These are phyloP conservation scores for Passer montanus DNA, from an alignment of 2,113 vertebrate species.

Conservation along the genomic window DNA sequence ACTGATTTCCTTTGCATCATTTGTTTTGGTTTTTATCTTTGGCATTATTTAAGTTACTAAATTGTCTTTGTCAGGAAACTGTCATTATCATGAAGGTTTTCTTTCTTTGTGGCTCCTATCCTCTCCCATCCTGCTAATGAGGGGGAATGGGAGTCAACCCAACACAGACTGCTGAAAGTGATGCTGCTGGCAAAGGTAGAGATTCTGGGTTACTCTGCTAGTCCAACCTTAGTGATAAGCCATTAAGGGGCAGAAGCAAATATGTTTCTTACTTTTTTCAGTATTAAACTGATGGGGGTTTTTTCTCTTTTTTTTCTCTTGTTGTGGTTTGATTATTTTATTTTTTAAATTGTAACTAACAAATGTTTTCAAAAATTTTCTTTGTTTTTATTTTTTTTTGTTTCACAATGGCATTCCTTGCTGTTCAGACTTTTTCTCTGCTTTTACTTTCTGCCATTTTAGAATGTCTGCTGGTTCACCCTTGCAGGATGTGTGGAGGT, in stretches of 20 bases:
- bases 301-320: not conserved
- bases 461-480: not conserved
- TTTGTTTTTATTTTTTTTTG: not conserved
- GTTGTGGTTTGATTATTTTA: not conserved
- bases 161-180: not conserved
- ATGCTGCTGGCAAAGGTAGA: not conserved
- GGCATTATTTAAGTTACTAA: not conserved
- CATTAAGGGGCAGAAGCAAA: not conserved
- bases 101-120: not conserved
- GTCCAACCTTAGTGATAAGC: not conserved
- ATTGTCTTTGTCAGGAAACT: not conserved
- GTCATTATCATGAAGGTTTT: fast-evolving
- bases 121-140: not conserved
- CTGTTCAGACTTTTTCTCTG: not conserved
- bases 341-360: not conserved
- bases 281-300: fast-evolving
- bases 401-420: not conserved
- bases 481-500: not conserved
- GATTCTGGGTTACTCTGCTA: not conserved
- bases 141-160: not conserved
- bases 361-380: not conserved
- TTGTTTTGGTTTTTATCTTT: not conserved
- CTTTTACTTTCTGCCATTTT: not conserved
- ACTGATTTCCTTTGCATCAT: not conserved
- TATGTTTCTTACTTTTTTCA: not conserved